Evolutionary conservation across 64 coral and sea anemone genomes (phyloP), one percentile per base, ranked within the genome.

Genomic region (Orbicella faveolata): DNA sequence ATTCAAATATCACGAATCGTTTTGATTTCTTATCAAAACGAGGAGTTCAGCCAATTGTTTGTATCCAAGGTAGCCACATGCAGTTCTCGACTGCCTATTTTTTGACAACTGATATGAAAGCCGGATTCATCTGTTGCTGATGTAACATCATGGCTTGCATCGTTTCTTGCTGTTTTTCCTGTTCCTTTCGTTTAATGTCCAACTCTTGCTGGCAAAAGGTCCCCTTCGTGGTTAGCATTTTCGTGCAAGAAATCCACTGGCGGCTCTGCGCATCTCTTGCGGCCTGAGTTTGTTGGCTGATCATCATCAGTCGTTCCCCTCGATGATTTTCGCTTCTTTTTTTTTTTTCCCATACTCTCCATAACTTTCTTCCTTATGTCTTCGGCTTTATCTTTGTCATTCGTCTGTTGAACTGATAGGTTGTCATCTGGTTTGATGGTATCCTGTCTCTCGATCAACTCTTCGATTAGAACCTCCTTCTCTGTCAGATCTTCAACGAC

Each of bases 351-450:
- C 67, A 85, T 61, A 75, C 81, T 91, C 83, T 85, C 81, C 80
- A 91, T 84, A 15, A 80, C 80, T 85, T 83, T 76, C 79, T 91
- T 30, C 30, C 30, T 30, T 30, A 30, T 30, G 30, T 91, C 68
- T 86, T 91, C 80, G 90, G 90, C 90, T 75, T 81, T 76, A 74
- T 91, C 61, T 89, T 89, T 70, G 77, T 89, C 75, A 63, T 89
- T 89, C 6, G 36, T 74, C 14, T 63, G 74, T 91, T 84, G 33
- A 64, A 52, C 63, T 63, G 89, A 35, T 70, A 81, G 79, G 75
- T 36, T 53, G 39, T 41, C 39, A 25, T 85, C 70, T 77, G 53
- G 39, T 77, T 63, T 34, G 21, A 61, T 72, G 34, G 80, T 69
- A 76, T 78, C 74, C 74, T 85, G 72, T 85, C 80, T 86, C 79